Evolutionary conservation across 1,140 invertebrate species (phyloP), one percentile per base, ranked within the genome.

Genomic region (Aethina tumida): DNA sequence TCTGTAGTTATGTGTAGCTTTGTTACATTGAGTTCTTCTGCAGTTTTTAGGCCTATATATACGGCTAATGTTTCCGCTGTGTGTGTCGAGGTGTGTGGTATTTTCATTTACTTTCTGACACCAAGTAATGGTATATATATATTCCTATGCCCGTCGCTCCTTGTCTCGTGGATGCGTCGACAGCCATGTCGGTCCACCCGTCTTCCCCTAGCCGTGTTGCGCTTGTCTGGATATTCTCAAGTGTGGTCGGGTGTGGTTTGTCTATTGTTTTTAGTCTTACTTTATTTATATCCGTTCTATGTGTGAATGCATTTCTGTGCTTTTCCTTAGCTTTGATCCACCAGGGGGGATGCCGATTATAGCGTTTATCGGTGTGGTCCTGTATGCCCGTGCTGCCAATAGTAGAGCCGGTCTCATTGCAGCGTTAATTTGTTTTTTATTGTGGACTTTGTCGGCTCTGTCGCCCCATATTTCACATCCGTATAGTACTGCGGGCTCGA

Each of bases 381-480:
- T n/a, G 12, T 31, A 31, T 17, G 12, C 29, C n/a, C 29, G 14
- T 3, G 14, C 18, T 9, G 18, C n/a, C n/a, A 14, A 5, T 31
- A 31, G 18, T 17, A 31, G 12, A n/a, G 18, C 5, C 18, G 4
- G 29, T 31, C 29, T 14, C 14, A 4, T 9, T 17, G n/a, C 7
- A 6, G 12, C 12, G 12, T 29, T 12, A 6, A 31, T 13, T 17
- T 31, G 12, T 31, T 29, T 6, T n/a, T 15, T 31, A 6, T 15
- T 14, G 14, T n/a, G 5, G 3, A 9, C 3, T 3, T 17, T 9
- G 4, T 31, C 29, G 4, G 12, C 16, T 5, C n/a, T 31, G 12
- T 5, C 16, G 13, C 29, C 29, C 29, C 29, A 31, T 4, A 31
- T 31, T 13, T 29, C 27, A 29, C 5, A 29, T n/a, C 5, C 27